Percentiles rank a stretch among this genome's conserved stretches.
These are phyloP conservation scores for Drosophila busckii DNA, from an alignment of 1,140 invertebrate genomes.

Conservation along the genomic window DNA sequence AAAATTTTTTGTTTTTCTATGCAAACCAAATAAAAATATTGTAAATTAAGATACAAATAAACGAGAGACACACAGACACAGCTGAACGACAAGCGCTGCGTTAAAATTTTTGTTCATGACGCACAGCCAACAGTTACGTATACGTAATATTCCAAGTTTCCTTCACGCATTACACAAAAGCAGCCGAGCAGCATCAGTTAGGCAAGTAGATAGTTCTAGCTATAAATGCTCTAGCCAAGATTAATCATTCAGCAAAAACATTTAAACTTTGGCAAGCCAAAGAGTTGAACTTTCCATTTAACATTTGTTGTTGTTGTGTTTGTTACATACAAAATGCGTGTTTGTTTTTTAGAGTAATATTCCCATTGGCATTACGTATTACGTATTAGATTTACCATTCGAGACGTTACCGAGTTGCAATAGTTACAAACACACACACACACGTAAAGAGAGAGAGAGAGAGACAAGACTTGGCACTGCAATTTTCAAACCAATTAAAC, in stretches of 20 bases:
- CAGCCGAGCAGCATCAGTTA: constrained; percentile 3
- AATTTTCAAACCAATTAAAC: constrained; percentile 8
- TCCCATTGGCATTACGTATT: constrained; percentile 15
- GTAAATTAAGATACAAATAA: constrained; percentile 16
- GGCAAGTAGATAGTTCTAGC: too few relatives aligned
- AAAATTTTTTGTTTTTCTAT: constrained; percentile 20
- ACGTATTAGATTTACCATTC: constrained; percentile 6
- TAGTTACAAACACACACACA: neutral
- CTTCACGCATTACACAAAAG: neutral
- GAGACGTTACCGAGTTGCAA: constrained; percentile 17
- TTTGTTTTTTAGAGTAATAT: constrained; percentile 30
- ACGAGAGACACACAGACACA: constrained; percentile 23
- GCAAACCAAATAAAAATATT: constrained; percentile 29
- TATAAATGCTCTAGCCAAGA: too few relatives aligned
- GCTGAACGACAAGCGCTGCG: constrained; percentile 9
- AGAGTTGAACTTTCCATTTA: neutral
- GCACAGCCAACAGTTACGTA: too few relatives aligned
- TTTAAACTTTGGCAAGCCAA: too few relatives aligned
- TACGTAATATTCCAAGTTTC: neutral
- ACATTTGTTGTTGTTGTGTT: neutral
- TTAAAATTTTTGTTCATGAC: too few relatives aligned
- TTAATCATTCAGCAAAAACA: too few relatives aligned
- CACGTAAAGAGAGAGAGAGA: neutral
- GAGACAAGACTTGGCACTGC: neutral
- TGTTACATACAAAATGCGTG: constrained; percentile 66